Percentiles rank a stretch among this genome's conserved stretches.
These are phyloP conservation scores for Drosophila birchii DNA, from an alignment of 2,888 invertebrate species.

Conservation along the genomic window DNA sequence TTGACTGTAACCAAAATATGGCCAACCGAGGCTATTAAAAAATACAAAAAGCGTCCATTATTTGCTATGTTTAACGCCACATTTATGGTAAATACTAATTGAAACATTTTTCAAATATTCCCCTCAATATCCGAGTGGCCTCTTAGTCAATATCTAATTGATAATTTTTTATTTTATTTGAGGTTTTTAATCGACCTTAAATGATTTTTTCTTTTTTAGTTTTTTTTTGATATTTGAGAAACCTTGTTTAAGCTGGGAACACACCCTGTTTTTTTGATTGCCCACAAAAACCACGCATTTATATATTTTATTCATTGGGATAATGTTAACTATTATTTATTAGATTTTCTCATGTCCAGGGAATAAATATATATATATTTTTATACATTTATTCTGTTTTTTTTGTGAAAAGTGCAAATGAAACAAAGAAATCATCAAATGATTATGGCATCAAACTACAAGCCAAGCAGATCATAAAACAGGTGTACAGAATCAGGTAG, in stretches of 20 bases:
- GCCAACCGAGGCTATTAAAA: not conserved
- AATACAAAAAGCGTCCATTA: not conserved
- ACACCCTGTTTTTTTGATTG: too few relatives aligned
- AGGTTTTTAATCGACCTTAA: conserved; percentile 1
- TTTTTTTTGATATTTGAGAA: not conserved
- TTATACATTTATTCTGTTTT: not conserved
- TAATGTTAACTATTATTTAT: conserved; percentile 4
- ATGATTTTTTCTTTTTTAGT: not conserved
- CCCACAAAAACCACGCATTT: not conserved
- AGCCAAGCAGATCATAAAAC: conserved; percentile 15
- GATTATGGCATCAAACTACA: conserved; percentile 5
- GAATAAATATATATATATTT: not conserved
- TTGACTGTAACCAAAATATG: conserved; percentile 1
- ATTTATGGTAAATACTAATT: conserved; percentile 2
- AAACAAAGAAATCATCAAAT: conserved; percentile 5
- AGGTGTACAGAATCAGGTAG: not conserved
- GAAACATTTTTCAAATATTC: conserved; percentile 5
- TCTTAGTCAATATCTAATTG: conserved; percentile 1
- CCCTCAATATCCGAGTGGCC: not conserved
- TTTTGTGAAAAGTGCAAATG: not conserved
- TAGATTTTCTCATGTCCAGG: not conserved
- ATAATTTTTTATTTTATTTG: not conserved
- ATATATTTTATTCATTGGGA: conserved; percentile 4
- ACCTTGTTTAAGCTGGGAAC: not conserved
- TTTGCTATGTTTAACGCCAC: not conserved